phyloP scores from a whole-genome alignment of 2,113 vertebrate species.

The Leptobrachium ailaonicum region DNA sequence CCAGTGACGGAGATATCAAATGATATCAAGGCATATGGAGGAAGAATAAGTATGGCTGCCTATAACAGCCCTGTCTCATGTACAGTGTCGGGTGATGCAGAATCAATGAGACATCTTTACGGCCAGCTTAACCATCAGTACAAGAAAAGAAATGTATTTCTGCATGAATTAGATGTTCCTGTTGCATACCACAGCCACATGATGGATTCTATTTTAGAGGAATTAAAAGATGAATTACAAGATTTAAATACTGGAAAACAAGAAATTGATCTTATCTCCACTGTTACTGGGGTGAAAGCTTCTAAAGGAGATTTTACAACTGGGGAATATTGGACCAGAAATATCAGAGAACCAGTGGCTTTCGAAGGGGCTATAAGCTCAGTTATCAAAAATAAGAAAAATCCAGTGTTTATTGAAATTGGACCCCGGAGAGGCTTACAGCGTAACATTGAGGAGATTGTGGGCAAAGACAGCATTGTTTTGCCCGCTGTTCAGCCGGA shows the following conservation, averaged over 20 bases:
- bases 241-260: constrained; percentile 57
- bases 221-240: constrained; percentile 63
- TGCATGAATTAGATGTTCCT: constrained; percentile 70
- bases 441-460: constrained; percentile 75
- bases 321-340: constrained; percentile 79
- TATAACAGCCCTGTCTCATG: constrained; percentile 81
- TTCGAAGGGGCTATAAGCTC: constrained; percentile 71
- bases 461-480: constrained; percentile 68
- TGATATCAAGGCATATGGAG: constrained; percentile 58
- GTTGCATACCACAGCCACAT: constrained; percentile 80
- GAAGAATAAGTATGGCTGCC: constrained; percentile 74
- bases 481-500: constrained; percentile 68
- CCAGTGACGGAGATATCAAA: constrained; percentile 66
- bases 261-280: constrained; percentile 75
- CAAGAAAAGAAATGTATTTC: constrained; percentile 68
- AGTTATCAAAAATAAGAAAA: constrained; percentile 57
- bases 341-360: constrained; percentile 76
- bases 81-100: constrained; percentile 75
- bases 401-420: constrained; percentile 80
- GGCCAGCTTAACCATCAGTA: constrained; percentile 63
- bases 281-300: constrained; percentile 68
- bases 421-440: constrained; percentile 74
- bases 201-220: constrained; percentile 75
- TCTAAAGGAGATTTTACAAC: constrained; percentile 67
- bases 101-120: constrained; percentile 62